Evolutionary conservation across 2,888 invertebrate genomes (phyloP).

Genomic region (Slavum lentiscoides): DNA sequence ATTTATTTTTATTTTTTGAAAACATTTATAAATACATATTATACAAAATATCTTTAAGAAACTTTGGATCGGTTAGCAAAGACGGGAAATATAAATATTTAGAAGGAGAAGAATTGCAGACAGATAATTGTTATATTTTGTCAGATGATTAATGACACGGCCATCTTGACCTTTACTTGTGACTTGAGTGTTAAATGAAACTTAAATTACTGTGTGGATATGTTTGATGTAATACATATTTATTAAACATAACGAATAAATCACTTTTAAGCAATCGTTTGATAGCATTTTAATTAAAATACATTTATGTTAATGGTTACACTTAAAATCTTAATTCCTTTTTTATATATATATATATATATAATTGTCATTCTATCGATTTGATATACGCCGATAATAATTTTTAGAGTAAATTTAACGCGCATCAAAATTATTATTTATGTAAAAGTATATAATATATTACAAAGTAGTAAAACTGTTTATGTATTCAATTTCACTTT

Average conservation of each 20-base stretch:
- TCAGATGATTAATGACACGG: constrained; percentile 15
- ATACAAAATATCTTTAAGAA: neutral
- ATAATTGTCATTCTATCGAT: no score
- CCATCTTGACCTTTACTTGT: neutral
- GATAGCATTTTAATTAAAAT: neutral
- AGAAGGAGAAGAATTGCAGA: neutral
- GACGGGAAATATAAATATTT: no score
- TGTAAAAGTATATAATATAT: no score
- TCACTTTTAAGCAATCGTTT: neutral
- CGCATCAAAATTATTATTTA: no score
- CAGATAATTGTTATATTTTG: neutral
- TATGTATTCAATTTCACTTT: neutral
- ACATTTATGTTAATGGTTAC: neutral
- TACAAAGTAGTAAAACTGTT: no score
- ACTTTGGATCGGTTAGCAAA: neutral
- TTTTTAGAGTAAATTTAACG: no score
- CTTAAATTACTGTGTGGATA: neutral
- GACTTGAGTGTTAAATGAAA: neutral
- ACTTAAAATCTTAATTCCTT: neutral
- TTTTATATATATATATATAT: no score
- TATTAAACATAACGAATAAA: constrained; percentile 7
- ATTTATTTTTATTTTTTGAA: no score
- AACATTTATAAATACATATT: neutral
- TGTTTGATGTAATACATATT: constrained; percentile 17
- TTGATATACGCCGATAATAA: no score